Conservation (phyloP, 2,797 vertebrate species). For the Spondyliosoma cantharus region DNA sequence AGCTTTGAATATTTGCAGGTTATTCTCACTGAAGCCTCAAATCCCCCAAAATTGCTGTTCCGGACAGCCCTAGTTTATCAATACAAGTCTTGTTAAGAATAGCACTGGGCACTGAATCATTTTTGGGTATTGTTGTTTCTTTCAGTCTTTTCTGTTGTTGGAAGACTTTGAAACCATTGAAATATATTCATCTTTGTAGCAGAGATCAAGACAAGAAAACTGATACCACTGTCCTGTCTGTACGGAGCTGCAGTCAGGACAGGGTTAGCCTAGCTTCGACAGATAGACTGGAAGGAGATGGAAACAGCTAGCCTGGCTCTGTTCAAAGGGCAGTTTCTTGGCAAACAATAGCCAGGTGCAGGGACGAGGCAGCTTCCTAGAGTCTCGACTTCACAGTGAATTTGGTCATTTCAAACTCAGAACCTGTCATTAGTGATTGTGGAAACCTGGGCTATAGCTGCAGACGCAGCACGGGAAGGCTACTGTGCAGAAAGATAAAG, state of each 20-base stretch:
- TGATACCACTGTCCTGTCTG: neutral
- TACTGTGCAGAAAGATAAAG: neutral
- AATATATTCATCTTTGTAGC: neutral
- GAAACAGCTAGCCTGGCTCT: neutral
- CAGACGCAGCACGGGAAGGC: neutral
- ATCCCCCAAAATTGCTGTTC: no score
- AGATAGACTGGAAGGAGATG: neutral
- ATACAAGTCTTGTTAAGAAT: neutral
- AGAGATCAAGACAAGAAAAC: neutral
- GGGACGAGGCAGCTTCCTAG: neutral
- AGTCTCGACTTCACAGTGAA: neutral
- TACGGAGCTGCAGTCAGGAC: neutral
- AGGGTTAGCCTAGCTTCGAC: neutral
- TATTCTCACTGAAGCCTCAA: no score
- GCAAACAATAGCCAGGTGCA: neutral
- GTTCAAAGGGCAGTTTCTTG: conserved; percentile 11
- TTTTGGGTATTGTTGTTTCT: neutral
- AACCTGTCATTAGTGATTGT: neutral
- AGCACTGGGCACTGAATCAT: neutral
- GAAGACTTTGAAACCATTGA: neutral
- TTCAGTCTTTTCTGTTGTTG: neutral
- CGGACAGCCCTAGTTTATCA: no score
- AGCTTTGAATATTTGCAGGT: no score
- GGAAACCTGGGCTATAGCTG: neutral
- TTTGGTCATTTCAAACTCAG: neutral